Evolutionary conservation across 2,797 vertebrate species (phyloP), one percentile per base, ranked within the genome.

Genomic region (Passerculus sandwichensis): DNA sequence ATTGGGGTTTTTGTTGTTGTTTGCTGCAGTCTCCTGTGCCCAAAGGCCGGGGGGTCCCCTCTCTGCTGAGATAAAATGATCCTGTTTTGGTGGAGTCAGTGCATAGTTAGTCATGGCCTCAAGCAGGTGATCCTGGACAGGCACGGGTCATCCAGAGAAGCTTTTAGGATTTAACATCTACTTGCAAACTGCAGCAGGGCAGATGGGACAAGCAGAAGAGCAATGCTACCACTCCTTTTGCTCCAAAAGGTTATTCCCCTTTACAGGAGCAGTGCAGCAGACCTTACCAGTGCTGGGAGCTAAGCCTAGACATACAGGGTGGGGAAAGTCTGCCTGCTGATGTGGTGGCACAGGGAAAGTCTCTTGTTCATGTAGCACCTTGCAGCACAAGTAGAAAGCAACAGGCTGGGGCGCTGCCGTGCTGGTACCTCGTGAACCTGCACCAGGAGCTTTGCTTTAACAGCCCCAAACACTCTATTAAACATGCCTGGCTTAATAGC

Each of bases 31-130:
- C 48, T 84, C 76, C 69, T 80, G 42, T 26, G 50, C 79, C 75
- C 73, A 29, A 92, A 91, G 89, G 62, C 75, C 2, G n/a, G 45
- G 44, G 38, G 26, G 12, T 76, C 56, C 80, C 77, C 56, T 81
- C 92, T 94, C 93, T 94, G 85, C 78, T 88, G 85, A 88, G 91
- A 96, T 84, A 96, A 97, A 97, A 96, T n/a, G 48, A 93, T 93
- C 88, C 70, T 3, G 3, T 65, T 91, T 76, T 1, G 42, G 78
- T 92, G 91, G 90, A 89, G 79, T 94, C 78, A 89, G 94, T 96
- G 96, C 95, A 96, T 96, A 95, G 96, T 89, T 93, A 93, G 85
- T 74, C 92, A 91, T 61, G 85, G 85, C 89, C 95, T 88, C 1
- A 21, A 90, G 82, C 59, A 73, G 76, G 60, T 42, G 84, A 88